These are phyloP conservation scores for Geodia barretti DNA, from an alignment of 37 sponge, comb jelly and placozoan genomes.

Conservation along the genomic window DNA sequence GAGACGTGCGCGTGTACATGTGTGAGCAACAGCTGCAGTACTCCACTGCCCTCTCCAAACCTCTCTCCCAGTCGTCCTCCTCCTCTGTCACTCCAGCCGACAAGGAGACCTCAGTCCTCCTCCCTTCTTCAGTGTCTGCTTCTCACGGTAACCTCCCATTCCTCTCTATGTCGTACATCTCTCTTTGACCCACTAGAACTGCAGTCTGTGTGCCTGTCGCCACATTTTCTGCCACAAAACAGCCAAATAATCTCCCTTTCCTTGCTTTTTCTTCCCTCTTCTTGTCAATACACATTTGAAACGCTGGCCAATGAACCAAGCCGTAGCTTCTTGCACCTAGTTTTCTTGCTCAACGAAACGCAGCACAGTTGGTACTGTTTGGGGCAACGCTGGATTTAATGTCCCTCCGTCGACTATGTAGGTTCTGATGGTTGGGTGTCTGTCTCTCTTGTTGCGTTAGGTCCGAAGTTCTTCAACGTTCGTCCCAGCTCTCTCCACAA, in stretches of 20 bases:
- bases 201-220: constrained; percentile 6
- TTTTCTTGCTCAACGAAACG: no score
- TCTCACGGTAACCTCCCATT: no score
- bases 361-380: no score
- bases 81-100: neutral
- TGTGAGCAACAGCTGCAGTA: constrained; percentile 56
- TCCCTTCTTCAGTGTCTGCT: no score
- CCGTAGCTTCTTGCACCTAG: no score
- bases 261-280: neutral
- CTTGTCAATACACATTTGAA: no score
- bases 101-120: neutral
- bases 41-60: constrained; percentile 27
- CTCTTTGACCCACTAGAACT: no score
- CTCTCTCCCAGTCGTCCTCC: no score
- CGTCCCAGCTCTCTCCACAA: constrained; percentile 10
- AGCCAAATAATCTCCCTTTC: neutral
- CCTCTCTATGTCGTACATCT: no score
- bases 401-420: no score
- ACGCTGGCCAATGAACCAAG: no score
- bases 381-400: no score
- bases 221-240: neutral
- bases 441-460: neutral
- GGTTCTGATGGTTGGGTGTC: constrained; percentile 1
- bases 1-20: constrained; percentile 29
- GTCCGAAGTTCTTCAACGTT: constrained; percentile 63